Evolutionary conservation across 2,888 invertebrate genomes (phyloP).

Genomic region (Microctonus aethiopoides): DNA sequence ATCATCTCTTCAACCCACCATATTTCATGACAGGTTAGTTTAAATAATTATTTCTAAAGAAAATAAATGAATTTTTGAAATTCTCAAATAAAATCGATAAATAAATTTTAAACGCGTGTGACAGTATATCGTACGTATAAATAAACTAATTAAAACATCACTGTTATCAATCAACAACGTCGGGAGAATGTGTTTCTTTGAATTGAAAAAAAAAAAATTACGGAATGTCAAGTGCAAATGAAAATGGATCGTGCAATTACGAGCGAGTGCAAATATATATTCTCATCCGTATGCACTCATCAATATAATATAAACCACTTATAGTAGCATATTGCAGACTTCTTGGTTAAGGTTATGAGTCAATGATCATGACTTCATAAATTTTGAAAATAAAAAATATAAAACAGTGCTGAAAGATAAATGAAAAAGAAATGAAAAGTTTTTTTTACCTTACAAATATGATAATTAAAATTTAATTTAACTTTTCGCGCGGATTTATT

Average conservation of each 20-base stretch:
- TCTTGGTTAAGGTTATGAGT: neutral
- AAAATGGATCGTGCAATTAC: slow-evolving; percentile 6
- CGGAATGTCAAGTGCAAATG: slow-evolving; percentile 5
- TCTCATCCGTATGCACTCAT: neutral
- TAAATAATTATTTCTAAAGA: neutral
- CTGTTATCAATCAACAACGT: neutral
- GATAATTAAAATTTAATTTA: neutral
- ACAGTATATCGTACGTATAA: neutral
- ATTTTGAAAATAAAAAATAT: neutral
- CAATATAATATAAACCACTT: neutral
- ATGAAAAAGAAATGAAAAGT: neutral
- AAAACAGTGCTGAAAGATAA: neutral
- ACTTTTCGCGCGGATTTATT: neutral
- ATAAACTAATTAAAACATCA: neutral
- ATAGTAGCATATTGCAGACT: neutral
- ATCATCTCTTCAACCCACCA: neutral
- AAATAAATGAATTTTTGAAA: too few species aligned
- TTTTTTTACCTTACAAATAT: slow-evolving; percentile 23
- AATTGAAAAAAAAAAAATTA: neutral
- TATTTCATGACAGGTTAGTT: neutral
- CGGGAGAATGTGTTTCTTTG: neutral
- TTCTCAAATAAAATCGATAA: neutral
- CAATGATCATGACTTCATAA: neutral
- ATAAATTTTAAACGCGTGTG: neutral
- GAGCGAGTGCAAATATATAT: neutral